These are phyloP conservation scores for Simalia tracyae DNA, from an alignment of 2,797 vertebrate genomes.

Conservation along the genomic window DNA sequence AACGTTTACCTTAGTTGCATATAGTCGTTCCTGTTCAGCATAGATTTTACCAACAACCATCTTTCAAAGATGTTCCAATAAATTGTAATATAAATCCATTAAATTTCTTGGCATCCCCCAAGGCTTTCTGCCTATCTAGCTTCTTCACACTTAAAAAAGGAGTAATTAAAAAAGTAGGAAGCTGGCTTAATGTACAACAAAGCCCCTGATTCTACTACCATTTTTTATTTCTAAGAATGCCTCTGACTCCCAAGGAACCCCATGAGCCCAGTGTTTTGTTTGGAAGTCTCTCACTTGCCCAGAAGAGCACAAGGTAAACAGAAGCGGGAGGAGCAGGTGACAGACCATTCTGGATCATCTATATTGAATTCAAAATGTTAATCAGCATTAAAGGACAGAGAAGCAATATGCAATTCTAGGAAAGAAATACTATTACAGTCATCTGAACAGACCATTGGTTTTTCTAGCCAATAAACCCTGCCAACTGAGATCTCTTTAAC, in stretches of 20 bases:
- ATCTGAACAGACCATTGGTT: not conserved
- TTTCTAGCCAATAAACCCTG: not conserved
- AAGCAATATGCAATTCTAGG: not conserved
- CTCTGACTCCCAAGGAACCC: not conserved
- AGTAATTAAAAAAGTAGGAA: no score
- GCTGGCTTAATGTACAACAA: not conserved
- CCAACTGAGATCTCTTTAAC: not conserved
- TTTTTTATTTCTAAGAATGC: not conserved
- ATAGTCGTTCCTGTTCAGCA: constrained; percentile 23
- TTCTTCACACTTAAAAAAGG: not conserved
- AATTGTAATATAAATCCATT: not conserved
- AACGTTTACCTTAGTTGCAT: accelerated
- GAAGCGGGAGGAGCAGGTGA: not conserved
- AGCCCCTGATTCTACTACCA: not conserved
- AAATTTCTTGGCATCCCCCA: not conserved
- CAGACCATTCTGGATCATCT: not conserved
- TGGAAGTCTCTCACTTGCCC: not conserved
- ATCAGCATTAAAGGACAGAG: not conserved
- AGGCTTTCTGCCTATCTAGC: not conserved
- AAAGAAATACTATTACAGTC: not conserved
- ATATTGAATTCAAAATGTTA: not conserved
- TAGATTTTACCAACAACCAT: constrained; percentile 19
- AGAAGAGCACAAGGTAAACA: not conserved
- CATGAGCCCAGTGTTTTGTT: not conserved
- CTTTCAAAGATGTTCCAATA: not conserved